phyloP scores from a whole-genome alignment of 2,888 invertebrate genomes.

The Coenonympha arcania region DNA sequence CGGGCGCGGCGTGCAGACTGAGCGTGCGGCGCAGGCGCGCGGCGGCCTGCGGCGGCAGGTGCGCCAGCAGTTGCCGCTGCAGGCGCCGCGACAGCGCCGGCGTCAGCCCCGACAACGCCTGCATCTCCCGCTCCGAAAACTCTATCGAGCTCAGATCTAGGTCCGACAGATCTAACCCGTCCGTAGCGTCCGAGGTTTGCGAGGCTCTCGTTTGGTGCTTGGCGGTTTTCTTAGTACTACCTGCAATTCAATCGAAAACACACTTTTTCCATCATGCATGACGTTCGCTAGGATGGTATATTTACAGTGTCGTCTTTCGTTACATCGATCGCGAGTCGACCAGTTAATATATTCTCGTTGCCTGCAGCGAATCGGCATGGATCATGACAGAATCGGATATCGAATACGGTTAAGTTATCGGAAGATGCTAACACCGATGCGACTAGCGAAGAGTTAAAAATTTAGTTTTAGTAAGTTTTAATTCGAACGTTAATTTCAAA shows the following conservation, averaged over 20 bases:
- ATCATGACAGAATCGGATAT: constrained; percentile 10
- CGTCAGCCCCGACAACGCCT: constrained; percentile 70
- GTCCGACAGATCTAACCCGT: constrained; percentile 73
- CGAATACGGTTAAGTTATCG: constrained; percentile 19
- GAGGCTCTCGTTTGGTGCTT: constrained; percentile 46
- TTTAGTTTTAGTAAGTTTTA: constrained; percentile 42
- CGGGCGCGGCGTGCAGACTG: constrained; percentile 55
- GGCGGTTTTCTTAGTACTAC: constrained; percentile 63
- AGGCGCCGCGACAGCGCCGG: constrained; percentile 81
- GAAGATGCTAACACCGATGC: constrained; percentile 41
- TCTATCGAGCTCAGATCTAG: constrained; percentile 80
- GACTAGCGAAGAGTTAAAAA: constrained; percentile 62
- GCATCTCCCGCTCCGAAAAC: constrained; percentile 80
- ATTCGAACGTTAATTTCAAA: constrained; percentile 54
- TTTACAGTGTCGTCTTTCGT: constrained; percentile 52
- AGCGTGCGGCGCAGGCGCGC: constrained; percentile 78
- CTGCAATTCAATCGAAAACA: constrained; percentile 71
- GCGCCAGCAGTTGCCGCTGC: constrained; percentile 80
- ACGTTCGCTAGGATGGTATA: constrained; percentile 66
- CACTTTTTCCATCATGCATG: constrained; percentile 73
- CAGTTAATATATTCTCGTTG: constrained; percentile 6
- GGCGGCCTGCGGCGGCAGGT: constrained; percentile 80
- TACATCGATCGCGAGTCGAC: constrained; percentile 14
- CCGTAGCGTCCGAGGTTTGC: constrained; percentile 33
- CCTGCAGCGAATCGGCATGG: constrained; percentile 23